Conservation (phyloP, 2,888 invertebrate species). For the Coleophora flavipennella region DNA sequence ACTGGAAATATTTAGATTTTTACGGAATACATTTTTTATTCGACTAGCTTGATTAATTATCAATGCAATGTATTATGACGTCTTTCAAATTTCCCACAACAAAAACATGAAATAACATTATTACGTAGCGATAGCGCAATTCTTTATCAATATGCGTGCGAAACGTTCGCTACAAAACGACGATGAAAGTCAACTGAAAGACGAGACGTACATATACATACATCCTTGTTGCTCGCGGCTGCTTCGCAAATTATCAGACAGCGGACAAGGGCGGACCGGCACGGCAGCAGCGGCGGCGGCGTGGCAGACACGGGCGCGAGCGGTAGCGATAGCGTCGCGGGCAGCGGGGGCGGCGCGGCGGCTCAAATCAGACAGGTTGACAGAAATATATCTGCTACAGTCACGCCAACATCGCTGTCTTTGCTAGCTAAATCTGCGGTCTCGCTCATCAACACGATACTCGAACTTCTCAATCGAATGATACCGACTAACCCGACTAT, state of each 20-base stretch:
- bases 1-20: conserved; percentile 28
- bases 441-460: conserved; percentile 51
- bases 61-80: conserved; percentile 14
- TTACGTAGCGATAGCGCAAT: conserved; percentile 68
- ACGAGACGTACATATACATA: conserved; percentile 70
- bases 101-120: conserved; percentile 51
- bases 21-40: conserved; percentile 15
- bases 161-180: conserved; percentile 71
- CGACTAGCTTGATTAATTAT: conserved; percentile 16
- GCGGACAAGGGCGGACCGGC: conserved; percentile 26
- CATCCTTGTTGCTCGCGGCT: conserved; percentile 65
- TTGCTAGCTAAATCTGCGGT: conserved; percentile 40
- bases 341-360: conserved; percentile 28
- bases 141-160: conserved; percentile 65
- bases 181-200: conserved; percentile 73
- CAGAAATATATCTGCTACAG: conserved; percentile 48
- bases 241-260: conserved; percentile 60
- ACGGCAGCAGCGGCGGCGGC: conserved; percentile 25
- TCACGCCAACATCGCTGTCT: conserved; percentile 49
- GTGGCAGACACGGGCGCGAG: not conserved
- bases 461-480: conserved; percentile 41
- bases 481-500: conserved; percentile 45
- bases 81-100: conserved; percentile 27
- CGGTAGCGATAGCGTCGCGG: conserved; percentile 8
- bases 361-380: conserved; percentile 24